These are phyloP conservation scores for Mesoligia furuncula DNA, from an alignment of 2,888 invertebrate species.

Conservation along the genomic window DNA sequence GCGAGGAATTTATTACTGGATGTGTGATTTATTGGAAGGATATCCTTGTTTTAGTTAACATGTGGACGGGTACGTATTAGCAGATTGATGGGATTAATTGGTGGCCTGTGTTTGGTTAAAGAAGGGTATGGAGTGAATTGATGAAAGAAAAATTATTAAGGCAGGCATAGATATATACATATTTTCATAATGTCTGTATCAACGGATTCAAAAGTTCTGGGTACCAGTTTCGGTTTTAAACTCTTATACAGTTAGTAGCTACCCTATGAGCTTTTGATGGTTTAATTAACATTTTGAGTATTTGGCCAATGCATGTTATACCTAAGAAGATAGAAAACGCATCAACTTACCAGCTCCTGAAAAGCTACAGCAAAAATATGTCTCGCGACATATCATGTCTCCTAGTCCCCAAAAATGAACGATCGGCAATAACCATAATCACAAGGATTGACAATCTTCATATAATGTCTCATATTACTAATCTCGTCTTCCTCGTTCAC, in stretches of 20 bases:
- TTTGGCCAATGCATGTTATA: neutral
- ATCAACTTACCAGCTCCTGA: neutral
- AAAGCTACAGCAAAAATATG: neutral
- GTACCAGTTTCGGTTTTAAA: neutral
- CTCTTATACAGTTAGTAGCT: neutral
- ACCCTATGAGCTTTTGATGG: neutral
- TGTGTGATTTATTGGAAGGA: conserved; percentile 82
- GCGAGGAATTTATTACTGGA: conserved; percentile 74
- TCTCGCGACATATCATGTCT: neutral
- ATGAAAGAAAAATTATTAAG: neutral
- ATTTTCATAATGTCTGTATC: neutral
- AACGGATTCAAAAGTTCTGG: neutral
- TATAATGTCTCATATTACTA: conserved; percentile 6
- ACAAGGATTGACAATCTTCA: neutral
- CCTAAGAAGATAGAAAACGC: neutral
- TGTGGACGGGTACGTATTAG: conserved; percentile 50
- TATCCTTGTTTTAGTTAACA: conserved; percentile 67
- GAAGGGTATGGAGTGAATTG: neutral
- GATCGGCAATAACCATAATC: neutral
- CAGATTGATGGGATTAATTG: conserved; percentile 42
- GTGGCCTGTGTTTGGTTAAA: conserved; percentile 25
- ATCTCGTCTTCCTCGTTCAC: conserved; percentile 28
- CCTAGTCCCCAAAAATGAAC: neutral
- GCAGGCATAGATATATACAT: neutral
- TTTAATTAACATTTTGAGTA: neutral